phyloP scores from a whole-genome alignment of 2,113 vertebrate genomes.

The Crotalus horridus region DNA sequence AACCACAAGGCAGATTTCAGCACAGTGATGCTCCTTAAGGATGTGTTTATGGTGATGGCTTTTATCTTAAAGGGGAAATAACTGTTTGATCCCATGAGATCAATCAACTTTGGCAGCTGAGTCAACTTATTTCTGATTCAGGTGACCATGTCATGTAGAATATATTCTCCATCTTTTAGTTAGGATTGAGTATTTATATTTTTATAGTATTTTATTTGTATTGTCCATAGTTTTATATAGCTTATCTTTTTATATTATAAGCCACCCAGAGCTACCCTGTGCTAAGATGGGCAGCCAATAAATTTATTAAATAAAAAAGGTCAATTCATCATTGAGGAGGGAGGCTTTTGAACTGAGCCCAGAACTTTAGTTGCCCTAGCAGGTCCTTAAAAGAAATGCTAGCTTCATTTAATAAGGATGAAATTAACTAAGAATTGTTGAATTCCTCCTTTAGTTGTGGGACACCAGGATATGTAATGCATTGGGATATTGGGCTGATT shows the following conservation, averaged over 20 bases:
- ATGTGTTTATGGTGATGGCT: background rate
- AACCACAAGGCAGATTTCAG: background rate
- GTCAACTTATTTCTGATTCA: background rate
- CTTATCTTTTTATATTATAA: too few relatives aligned
- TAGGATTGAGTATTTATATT: too few relatives aligned
- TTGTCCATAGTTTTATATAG: too few relatives aligned
- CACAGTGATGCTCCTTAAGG: background rate
- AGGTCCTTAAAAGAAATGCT: background rate
- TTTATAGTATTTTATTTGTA: too few relatives aligned
- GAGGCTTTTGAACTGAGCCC: background rate
- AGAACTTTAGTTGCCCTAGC: background rate
- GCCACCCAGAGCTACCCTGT: too few relatives aligned
- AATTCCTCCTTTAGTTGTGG: background rate
- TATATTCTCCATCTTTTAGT: background rate
- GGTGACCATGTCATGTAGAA: background rate
- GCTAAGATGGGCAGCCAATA: too few relatives aligned
- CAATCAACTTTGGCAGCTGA: background rate
- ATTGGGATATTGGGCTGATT: background rate
- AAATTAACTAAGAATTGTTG: background rate
- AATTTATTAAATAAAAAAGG: background rate
- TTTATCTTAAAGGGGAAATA: background rate
- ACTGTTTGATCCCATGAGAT: background rate
- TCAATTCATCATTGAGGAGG: background rate
- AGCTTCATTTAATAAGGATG: background rate
- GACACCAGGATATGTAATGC: background rate